phyloP scores from a whole-genome alignment of 2,888 invertebrate species.

The Cantharis nigra region DNA sequence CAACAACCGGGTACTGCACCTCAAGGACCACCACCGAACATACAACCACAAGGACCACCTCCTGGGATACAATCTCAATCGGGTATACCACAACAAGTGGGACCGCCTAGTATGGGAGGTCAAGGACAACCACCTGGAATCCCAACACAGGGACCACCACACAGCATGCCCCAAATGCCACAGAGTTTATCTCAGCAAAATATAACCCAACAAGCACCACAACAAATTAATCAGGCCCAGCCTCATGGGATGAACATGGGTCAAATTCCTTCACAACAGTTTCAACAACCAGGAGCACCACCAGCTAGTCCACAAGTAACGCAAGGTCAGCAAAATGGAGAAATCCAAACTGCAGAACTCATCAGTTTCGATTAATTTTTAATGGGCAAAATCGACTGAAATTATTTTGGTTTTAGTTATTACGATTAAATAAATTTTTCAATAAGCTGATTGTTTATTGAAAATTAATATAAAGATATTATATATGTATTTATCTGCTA shows the following conservation, averaged over 20 bases:
- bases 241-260: constrained; percentile 17
- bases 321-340: constrained; percentile 49
- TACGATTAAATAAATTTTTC: background rate
- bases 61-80: constrained; percentile 20
- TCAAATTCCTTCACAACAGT: constrained; percentile 26
- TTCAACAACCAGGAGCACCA: constrained; percentile 40
- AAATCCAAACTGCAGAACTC: constrained; percentile 73
- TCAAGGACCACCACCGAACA: constrained; percentile 41
- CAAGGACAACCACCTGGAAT: constrained; percentile 9
- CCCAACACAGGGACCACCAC: constrained; percentile 6
- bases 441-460: background rate
- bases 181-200: constrained; percentile 21
- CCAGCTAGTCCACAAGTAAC: constrained; percentile 39
- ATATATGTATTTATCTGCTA: background rate
- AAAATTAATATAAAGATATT: background rate
- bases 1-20: constrained; percentile 15
- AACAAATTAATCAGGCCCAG: background rate
- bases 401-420: background rate
- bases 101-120: constrained; percentile 17
- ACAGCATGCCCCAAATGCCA: constrained; percentile 5
- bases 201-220: constrained; percentile 10
- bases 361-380: constrained; percentile 76
- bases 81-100: constrained; percentile 30
- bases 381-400: background rate
- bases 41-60: constrained; percentile 33